Conservation (phyloP, 2,113 vertebrate species). For the Phodopus roborovskii region DNA sequence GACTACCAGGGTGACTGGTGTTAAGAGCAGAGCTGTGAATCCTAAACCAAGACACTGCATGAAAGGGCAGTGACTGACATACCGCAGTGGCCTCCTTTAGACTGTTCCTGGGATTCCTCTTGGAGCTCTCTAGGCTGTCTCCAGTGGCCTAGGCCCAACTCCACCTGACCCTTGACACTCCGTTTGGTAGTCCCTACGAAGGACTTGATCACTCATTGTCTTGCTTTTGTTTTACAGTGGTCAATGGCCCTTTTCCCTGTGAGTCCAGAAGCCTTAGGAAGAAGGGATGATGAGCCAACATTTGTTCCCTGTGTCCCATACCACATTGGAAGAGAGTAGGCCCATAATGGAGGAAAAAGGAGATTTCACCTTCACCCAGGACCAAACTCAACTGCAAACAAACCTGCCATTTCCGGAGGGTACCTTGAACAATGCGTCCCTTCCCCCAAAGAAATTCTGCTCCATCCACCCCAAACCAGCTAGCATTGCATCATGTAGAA, state of each 20-base stretch:
- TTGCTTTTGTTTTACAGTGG: not conserved
- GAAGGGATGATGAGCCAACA: not conserved
- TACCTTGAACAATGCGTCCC: not conserved
- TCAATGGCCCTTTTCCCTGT: not conserved
- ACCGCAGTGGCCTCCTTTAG: accelerated
- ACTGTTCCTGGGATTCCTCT: too few relatives aligned
- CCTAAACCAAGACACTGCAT: too few relatives aligned
- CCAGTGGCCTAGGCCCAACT: too few relatives aligned
- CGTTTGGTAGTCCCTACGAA: not conserved
- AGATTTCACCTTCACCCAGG: too few relatives aligned
- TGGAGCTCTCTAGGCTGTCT: not conserved
- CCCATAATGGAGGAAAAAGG: not conserved
- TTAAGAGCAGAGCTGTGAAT: not conserved
- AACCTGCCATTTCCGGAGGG: not conserved
- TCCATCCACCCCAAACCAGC: not conserved
- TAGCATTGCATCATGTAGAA: not conserved
- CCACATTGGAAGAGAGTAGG: not conserved
- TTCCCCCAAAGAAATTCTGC: not conserved
- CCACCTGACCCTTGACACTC: not conserved
- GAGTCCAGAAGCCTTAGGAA: not conserved
- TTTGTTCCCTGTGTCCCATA: not conserved
- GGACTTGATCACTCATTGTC: too few relatives aligned
- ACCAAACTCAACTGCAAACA: not conserved
- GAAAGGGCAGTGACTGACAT: accelerated
- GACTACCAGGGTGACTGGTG: not conserved